Evolutionary conservation across 2,888 invertebrate species (phyloP).

Genomic region (Notodonta dromedarius): DNA sequence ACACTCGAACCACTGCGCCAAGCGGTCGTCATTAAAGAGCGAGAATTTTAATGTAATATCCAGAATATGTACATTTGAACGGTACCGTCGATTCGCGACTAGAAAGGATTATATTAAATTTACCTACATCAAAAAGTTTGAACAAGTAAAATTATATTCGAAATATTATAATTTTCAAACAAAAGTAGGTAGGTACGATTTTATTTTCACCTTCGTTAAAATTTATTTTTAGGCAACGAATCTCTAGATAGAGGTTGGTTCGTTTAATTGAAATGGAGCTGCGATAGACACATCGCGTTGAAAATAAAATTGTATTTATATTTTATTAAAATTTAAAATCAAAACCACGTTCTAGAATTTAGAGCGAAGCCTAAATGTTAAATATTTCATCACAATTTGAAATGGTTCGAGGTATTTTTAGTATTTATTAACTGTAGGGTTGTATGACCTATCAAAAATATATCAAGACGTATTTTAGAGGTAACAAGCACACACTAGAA

Average conservation of each 20-base stretch:
- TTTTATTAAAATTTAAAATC: no score
- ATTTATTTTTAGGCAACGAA: background rate
- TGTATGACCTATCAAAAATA: no score
- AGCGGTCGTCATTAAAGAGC: no score
- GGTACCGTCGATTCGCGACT: background rate
- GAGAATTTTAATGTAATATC: background rate
- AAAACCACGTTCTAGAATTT: no score
- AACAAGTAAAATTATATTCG: background rate
- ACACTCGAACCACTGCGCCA: no score
- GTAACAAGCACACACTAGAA: no score
- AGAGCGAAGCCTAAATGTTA: no score
- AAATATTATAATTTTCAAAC: background rate
- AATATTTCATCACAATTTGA: no score
- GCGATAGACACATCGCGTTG: background rate
- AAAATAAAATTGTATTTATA: no score
- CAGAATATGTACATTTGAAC: background rate
- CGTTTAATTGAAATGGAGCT: constrained; percentile 31
- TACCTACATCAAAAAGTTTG: constrained; percentile 4
- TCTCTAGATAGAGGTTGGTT: constrained; percentile 23
- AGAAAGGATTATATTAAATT: background rate
- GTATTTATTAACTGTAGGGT: no score
- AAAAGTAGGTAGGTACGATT: background rate
- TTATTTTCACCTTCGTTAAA: background rate
- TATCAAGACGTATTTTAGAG: no score
- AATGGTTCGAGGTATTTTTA: no score